Conservation (phyloP, 2,888 invertebrate genomes). For the Himalopsyche kuldschensis region DNA sequence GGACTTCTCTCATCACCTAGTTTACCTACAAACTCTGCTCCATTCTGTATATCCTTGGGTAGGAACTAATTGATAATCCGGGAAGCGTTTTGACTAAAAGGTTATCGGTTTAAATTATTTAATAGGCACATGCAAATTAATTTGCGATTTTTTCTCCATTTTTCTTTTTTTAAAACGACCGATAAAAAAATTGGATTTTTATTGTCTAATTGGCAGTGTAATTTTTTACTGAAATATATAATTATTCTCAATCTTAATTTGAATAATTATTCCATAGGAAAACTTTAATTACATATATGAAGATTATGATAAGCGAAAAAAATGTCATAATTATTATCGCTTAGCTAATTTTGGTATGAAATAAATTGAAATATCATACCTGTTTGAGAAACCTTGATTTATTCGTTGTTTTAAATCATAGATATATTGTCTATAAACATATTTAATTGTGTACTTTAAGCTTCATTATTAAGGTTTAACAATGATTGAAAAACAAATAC, state of each 20-base stretch:
- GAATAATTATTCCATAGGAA: too few species aligned
- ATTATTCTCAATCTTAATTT: neutral
- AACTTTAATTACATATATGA: too few species aligned
- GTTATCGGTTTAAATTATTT: slow-evolving; percentile 30
- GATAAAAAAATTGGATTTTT: neutral
- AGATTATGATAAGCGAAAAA: too few species aligned
- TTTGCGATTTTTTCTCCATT: neutral
- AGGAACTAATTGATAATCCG: slow-evolving; percentile 34
- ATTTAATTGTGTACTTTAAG: too few species aligned
- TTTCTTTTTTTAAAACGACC: neutral
- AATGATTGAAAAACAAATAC: too few species aligned
- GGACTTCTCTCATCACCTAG: neutral
- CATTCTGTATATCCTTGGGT: neutral
- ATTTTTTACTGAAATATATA: neutral
- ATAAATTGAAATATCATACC: too few species aligned
- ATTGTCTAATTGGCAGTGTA: neutral
- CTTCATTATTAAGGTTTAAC: too few species aligned
- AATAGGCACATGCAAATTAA: slow-evolving; percentile 22
- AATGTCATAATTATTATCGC: too few species aligned
- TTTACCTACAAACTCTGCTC: neutral
- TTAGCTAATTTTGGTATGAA: too few species aligned
- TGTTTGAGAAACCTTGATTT: too few species aligned
- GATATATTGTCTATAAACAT: too few species aligned
- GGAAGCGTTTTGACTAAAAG: slow-evolving; percentile 25
- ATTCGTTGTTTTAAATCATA: too few species aligned